Conservation (phyloP, 2,797 vertebrate genomes). For the Galaxias olidus region DNA sequence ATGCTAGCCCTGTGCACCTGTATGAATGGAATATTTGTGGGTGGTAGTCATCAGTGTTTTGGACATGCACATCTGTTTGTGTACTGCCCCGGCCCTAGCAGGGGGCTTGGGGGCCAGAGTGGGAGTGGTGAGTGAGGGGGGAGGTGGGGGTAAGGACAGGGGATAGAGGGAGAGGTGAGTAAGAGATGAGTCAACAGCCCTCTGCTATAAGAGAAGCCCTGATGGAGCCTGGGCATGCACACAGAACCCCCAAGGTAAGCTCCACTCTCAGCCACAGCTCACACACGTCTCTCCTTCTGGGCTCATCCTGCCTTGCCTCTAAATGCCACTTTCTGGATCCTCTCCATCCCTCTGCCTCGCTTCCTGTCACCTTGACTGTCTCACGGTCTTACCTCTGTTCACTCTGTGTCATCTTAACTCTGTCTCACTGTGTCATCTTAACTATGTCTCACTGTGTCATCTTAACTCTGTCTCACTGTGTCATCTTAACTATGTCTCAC, state of each 20-base stretch:
- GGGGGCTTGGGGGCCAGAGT: constrained; percentile 34
- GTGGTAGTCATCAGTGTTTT: constrained; percentile 12
- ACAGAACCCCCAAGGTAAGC: constrained; percentile 71
- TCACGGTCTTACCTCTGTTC: constrained; percentile 10
- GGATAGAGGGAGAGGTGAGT: constrained; percentile 69
- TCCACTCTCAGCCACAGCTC: constrained; percentile 26
- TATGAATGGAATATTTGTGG: constrained; percentile 25
- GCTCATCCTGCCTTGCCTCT: neutral
- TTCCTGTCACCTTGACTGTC: constrained; percentile 14
- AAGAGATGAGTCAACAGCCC: constrained; percentile 80
- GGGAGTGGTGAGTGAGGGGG: constrained; percentile 25
- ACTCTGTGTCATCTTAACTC: constrained; percentile 4
- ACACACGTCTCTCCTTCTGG: no score
- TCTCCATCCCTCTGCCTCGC: constrained; percentile 18
- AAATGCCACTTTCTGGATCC: constrained; percentile 6
- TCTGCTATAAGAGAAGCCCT: constrained; percentile 74
- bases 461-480: neutral
- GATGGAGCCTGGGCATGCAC: constrained; percentile 65
- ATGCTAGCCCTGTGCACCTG: neutral
- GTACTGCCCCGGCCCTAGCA: constrained; percentile 12
- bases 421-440: constrained; percentile 12
- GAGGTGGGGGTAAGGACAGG: constrained; percentile 32
- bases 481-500: neutral
- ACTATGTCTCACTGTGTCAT: neutral
- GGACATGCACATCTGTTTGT: constrained; percentile 12